phyloP scores from a whole-genome alignment of 2,797 vertebrate species.

The Agapornis canus region DNA sequence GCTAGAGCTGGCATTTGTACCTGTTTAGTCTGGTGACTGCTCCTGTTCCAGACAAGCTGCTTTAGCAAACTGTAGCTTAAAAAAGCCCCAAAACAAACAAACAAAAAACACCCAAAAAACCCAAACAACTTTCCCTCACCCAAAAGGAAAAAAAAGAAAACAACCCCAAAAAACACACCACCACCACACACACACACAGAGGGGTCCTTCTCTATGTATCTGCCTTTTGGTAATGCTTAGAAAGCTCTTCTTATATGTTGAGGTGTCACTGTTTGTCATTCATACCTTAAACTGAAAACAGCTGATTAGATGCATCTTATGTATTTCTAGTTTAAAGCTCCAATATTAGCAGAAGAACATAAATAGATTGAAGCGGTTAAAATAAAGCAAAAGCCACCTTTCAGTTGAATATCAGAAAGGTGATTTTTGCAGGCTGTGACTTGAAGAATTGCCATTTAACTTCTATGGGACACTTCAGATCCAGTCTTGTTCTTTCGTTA shows the following conservation, averaged over 20 bases:
- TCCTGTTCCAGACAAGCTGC: neutral
- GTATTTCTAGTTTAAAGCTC: neutral
- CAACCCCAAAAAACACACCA: neutral
- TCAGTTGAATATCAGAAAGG: neutral
- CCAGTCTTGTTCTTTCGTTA: neutral
- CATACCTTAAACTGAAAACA: neutral
- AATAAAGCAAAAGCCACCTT: neutral
- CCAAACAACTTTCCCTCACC: neutral
- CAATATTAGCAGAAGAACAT: neutral
- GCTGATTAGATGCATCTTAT: neutral
- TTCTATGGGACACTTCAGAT: neutral
- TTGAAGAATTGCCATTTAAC: neutral
- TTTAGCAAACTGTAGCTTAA: neutral
- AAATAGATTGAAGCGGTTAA: neutral
- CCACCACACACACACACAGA: neutral
- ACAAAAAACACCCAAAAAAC: neutral
- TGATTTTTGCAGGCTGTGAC: neutral
- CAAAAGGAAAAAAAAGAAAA: neutral
- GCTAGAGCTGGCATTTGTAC: neutral
- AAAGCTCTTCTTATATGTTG: neutral
- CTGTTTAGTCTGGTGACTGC: neutral
- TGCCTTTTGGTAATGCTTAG: neutral
- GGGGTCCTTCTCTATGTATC: neutral
- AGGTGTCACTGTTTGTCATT: neutral
- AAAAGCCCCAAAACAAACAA: neutral